phyloP scores from a whole-genome alignment of 2,888 invertebrate species.

The Tanytarsus gracilentus region DNA sequence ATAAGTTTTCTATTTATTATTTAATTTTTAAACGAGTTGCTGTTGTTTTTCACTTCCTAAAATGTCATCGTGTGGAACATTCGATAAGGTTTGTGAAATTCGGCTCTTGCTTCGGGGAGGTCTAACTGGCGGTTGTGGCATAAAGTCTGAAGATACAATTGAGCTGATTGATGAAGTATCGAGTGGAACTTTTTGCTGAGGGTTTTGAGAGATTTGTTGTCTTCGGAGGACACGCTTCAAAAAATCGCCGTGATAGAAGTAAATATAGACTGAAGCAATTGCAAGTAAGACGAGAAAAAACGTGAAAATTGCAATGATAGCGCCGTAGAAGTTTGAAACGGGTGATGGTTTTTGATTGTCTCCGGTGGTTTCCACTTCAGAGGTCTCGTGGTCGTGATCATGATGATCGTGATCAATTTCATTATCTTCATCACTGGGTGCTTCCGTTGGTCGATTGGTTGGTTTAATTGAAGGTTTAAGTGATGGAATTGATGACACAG shows the following conservation, averaged over 20 bases:
- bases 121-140: conserved; percentile 35
- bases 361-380: conserved; percentile 34
- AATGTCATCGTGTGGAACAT: not conserved
- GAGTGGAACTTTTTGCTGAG: not conserved
- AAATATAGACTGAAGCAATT: conserved; percentile 60
- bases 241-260: conserved; percentile 63
- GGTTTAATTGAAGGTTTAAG: conserved; percentile 41
- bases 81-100: conserved; percentile 32
- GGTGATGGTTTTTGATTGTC: conserved; percentile 29
- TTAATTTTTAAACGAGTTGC: too few relatives aligned
- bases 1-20: too few relatives aligned
- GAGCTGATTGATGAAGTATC: conserved; percentile 2
- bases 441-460: conserved; percentile 29
- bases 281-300: conserved; percentile 56
- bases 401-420: conserved; percentile 28
- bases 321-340: conserved; percentile 43
- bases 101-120: conserved; percentile 40
- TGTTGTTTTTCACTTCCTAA: not conserved
- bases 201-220: conserved; percentile 35
- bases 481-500: conserved; percentile 41
- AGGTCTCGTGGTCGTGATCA: conserved; percentile 22
- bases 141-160: conserved; percentile 12
- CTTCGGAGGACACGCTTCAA: conserved; percentile 55
- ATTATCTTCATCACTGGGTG: conserved; percentile 29
- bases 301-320: conserved; percentile 55